Base-by-base conservation (phyloP, 2,113 vertebrate species). In the Clarias gariepinus region DNA sequence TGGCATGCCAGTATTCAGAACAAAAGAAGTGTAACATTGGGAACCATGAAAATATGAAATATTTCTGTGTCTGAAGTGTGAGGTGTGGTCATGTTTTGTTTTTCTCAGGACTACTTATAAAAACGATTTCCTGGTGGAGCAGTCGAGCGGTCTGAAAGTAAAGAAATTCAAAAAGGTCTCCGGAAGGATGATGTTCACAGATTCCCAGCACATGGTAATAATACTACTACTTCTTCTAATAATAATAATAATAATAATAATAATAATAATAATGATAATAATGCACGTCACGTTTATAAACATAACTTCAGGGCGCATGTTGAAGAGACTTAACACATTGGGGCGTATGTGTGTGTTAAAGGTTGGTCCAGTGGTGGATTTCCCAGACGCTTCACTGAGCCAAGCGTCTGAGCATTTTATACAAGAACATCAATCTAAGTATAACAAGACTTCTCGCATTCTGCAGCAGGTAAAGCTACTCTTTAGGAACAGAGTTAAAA, bases 321-420 rank as follows among this genome's bases (percentile, higher is more conserved):
- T 73, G 10, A 21, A 41, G 19, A 25, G 47, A 76, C 73, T 76
- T 23, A 71, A 19, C 68, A 71, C 30, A 16, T 19, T 71, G 69
- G 52, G 28, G 52, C 85, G 47, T 66, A 18, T 85, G 61, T 83
- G 33, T 90, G 33, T 81, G 66, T 82, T 82, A 28, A 63, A 96
- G 96, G 92, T 96, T 3, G 93, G 93, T 85, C 95, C 95, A 23
- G 30, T 96, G 60, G 81, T 92, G 53, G 92, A 92, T 57, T 96
- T 96, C 74, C 95, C 95, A 47, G 93, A 95, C 58, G 23, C 76
- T 58, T 16, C 82, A 6, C 89, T 96, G 81, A 91, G 91, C 47
- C 83, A 91, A 53, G 93, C 94, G 13, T 91, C 95, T 12, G 92
- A 95, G 60, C 93, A 92, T n/a, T 88, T 96, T 25, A 86, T 96